A percentile compares a stretch with the other conserved stretches of the same genome.
These are phyloP conservation scores for Muntiacus muntjak DNA, from an alignment of 2,113 vertebrate species.

Conservation along the genomic window DNA sequence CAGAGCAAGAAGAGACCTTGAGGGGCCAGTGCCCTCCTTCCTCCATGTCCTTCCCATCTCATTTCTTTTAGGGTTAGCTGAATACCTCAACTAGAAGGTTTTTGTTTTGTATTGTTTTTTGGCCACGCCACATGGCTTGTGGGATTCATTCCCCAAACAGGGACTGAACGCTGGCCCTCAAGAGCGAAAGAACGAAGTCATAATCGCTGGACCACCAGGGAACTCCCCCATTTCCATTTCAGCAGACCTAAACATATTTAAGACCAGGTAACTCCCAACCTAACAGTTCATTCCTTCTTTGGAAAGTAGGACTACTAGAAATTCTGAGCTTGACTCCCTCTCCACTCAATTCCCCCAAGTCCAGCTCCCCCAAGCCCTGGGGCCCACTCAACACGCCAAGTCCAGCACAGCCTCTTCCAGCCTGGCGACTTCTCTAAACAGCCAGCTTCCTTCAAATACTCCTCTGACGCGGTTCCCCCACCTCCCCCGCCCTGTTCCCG, in stretches of 20 bases:
- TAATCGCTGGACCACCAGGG: not conserved
- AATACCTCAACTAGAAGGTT: not conserved
- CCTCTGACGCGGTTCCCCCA: fast-evolving
- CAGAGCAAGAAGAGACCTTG: not conserved
- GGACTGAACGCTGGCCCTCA: not conserved
- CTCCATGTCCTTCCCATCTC: not conserved
- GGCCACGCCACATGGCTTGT: not conserved
- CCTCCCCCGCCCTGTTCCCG: not conserved
- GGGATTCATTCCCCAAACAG: not conserved
- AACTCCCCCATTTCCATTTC: not conserved
- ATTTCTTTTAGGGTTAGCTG: not conserved
- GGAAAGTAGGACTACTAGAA: not conserved
- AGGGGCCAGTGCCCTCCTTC: not conserved
- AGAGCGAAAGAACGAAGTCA: not conserved
- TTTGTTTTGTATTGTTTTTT: not conserved
- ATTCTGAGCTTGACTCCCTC: not conserved
- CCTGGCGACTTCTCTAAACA: not conserved
- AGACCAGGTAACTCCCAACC: not conserved
- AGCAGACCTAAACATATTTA: no score
- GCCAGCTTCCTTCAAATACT: not conserved
- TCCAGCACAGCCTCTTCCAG: not conserved
- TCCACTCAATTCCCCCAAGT: not conserved
- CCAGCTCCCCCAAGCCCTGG: not conserved
- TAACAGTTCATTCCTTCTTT: not conserved
- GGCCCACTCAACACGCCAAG: not conserved